Evolutionary conservation across 2,797 vertebrate species (phyloP), one percentile per base, ranked within the genome.

Genomic region (Brachymystax lenok): DNA sequence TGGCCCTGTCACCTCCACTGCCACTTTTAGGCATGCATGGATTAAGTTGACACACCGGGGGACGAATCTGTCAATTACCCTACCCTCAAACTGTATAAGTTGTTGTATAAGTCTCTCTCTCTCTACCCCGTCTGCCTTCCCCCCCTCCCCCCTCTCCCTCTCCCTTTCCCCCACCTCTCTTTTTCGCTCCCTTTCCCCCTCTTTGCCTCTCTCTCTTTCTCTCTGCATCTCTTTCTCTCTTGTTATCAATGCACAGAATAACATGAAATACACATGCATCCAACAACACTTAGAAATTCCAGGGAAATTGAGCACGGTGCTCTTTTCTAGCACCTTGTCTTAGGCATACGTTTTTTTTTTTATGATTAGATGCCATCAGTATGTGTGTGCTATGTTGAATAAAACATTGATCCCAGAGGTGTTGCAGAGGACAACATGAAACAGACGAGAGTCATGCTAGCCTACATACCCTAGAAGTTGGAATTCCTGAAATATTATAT

Each of bases 361-460:
- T 80, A 77, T 82, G 79, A 81, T 75, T 77, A 77, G 70, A 75
- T 74, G 66, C 73, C 73, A 74, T 79, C 73, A 69, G 56, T 72
- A 46, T 46, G 66, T 77, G 71, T 78, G 67, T 77, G 71, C 68
- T 56, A 33, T 80, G 56, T 61, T 79, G 74, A 84, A 86, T 82
- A 80, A 79, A 82, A 80, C 80, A 83, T 77, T 30, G 71, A 72
- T 71, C 72, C 17, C 30, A 71, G 72, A 82, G 74, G 70, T 82
- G 78, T 69, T 68, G 10, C 50, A 74, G 74, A 81, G 73, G 78
- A 80, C 74, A 74, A 80, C 28, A 66, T 73, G 35, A 74, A 24
- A 66, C 30, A 56, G 21, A 19, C 4, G 40, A 46, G 59, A 63
- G 61, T 24, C 17, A 21, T 13, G 50, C 30, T 52, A 51, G 17